A percentile compares a stretch with the other conserved stretches of the same genome.
Evolutionary conservation across 53 echinoderm and acorn worm species (phyloP).

Genomic region (Paracentrotus lividus): DNA sequence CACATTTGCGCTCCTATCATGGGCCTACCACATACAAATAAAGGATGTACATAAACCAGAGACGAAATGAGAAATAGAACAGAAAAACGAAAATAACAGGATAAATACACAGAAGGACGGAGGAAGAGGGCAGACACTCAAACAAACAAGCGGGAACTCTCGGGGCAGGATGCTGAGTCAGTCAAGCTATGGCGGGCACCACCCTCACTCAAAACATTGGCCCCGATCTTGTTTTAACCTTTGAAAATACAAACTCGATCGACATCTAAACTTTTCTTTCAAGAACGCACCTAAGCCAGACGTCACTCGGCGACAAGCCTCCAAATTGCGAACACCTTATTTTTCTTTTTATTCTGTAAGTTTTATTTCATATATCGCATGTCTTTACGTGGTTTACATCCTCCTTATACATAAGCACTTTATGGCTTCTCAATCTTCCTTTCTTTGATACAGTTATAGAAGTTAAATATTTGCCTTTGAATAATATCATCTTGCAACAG

Average conservation of each 20-base stretch:
- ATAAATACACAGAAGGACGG: constrained; percentile 4
- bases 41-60: background rate
- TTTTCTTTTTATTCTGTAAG: too few relatives aligned
- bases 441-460: too few relatives aligned
- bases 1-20: too few relatives aligned
- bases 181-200: constrained; percentile 12
- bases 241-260: constrained; percentile 56
- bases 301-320: background rate
- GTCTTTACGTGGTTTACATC: background rate
- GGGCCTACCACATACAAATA: too few relatives aligned
- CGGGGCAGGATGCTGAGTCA: constrained; percentile 55
- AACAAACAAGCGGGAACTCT: constrained; percentile 49
- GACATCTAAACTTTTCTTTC: constrained; percentile 67
- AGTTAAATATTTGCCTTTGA: too few relatives aligned
- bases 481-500: too few relatives aligned
- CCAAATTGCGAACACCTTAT: background rate
- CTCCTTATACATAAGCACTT: background rate
- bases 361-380: background rate
- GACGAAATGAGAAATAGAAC: too few relatives aligned
- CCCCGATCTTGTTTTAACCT: constrained; percentile 65
- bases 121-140: constrained; percentile 43
- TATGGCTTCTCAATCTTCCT: background rate
- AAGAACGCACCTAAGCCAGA: constrained; percentile 28
- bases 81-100: background rate
- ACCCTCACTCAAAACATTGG: constrained; percentile 63